Evolutionary conservation across 2,797 vertebrate genomes (phyloP), one percentile per base, ranked within the genome.

Genomic region (Crocidura indochinensis): DNA sequence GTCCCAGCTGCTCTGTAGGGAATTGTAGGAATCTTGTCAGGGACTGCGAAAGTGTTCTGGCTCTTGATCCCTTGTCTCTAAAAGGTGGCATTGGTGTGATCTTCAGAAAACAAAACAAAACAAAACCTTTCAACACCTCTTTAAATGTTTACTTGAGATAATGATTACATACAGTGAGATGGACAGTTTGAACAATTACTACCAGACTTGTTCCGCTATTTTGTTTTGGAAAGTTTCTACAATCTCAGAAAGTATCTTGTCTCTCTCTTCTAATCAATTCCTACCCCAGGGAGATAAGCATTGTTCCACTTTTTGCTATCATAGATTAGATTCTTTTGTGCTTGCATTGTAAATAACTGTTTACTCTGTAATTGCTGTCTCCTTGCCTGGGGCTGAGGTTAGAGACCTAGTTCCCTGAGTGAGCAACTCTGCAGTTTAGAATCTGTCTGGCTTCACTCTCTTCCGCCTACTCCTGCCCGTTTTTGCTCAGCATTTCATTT

Each of bases 91-190:
- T 68, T 75, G 26, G 1, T 31, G 19, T 47, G 62, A 27, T 46
- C 64, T 83, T 76, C 8, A 60, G 22, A 60, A 60, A 60, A 8
- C 2, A n/a, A 74, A 60, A 8, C 2, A n/a, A 74, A 22, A 67
- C 38, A 44, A 64, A 19, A 0, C 22, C 38, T 31, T 74, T 67
- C 19, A 47, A 7, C 29, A 46, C 5, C 24, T 76, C 60, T 53
- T 46, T 71, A 86, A 46, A 19, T 46, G 27, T 75, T 76, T 53
- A 24, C 64, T 64, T 80, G 78, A 67, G 74, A 26, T 86, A 76
- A 38, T 89, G 64, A 72, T 80, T 31, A 26, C 20, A 12, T 62
- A 51, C 46, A 7, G 64, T 75, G 51, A 29, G n/a, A 82, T 17
- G 77, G 67, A n/a, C 3, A 19, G 22, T 72, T 81, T 22, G 92